Evolutionary conservation across 1,140 invertebrate genomes (phyloP).

Genomic region (Anastrepha obliqua): DNA sequence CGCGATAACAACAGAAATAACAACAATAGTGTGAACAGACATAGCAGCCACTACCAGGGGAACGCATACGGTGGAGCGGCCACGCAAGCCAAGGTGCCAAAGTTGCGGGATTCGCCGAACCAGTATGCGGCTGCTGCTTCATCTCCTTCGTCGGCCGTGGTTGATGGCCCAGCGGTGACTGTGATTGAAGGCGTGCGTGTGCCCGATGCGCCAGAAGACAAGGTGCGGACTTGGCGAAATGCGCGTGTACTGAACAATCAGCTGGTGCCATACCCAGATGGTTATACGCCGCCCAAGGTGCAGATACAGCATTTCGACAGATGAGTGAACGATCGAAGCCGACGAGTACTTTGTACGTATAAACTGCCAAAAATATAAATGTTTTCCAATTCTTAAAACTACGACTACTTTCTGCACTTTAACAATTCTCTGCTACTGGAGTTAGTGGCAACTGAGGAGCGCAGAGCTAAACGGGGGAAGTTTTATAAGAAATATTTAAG

Average conservation of each 20-base stretch:
- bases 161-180: constrained; percentile 74
- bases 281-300: constrained; percentile 79
- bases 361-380: constrained; percentile 40
- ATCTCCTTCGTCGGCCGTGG: constrained; percentile 61
- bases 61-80: not conserved
- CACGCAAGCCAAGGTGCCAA: not conserved
- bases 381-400: not conserved
- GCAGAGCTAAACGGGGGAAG: no score
- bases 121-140: not conserved
- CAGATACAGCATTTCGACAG: constrained; percentile 72
- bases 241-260: constrained; percentile 89
- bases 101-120: not conserved
- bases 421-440: no score
- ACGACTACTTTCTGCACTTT: no score
- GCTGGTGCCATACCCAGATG: constrained; percentile 81
- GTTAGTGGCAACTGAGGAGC: no score
- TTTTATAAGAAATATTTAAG: no score
- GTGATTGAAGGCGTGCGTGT: constrained; percentile 87
- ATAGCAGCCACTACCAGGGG: not conserved
- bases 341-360: not conserved
- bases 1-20: not conserved
- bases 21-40: not conserved
- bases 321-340: constrained; percentile 56
- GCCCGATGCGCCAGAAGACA: constrained; percentile 88
- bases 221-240: constrained; percentile 87